Evolutionary conservation across 2,888 invertebrate genomes (phyloP).

Genomic region (Choristoneura rosaceana): DNA sequence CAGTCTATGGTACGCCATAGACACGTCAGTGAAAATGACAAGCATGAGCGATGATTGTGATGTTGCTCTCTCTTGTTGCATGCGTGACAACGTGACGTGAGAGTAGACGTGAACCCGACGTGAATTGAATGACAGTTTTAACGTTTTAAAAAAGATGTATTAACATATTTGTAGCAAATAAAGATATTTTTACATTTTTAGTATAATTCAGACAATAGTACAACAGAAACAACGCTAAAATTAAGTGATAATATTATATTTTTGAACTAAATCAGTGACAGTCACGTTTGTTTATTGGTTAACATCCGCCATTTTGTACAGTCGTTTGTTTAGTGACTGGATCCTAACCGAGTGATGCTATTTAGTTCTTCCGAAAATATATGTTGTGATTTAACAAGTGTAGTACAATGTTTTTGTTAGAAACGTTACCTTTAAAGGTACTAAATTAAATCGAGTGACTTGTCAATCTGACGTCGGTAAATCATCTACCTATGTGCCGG

Average conservation of each 20-base stretch:
- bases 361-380: slow-evolving; percentile 71
- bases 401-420: slow-evolving; percentile 81
- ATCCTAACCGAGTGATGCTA: slow-evolving; percentile 76
- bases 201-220: slow-evolving; percentile 65
- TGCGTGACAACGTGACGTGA: slow-evolving; percentile 61
- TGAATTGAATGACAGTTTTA: slow-evolving; percentile 81
- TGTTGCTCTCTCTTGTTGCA: slow-evolving; percentile 44
- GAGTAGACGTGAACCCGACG: slow-evolving; percentile 52
- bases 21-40: slow-evolving; percentile 16
- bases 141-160: slow-evolving; percentile 73
- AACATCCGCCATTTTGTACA: slow-evolving; percentile 86
- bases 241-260: slow-evolving; percentile 59
- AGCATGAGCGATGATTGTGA: slow-evolving; percentile 43
- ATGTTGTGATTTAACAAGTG: slow-evolving; percentile 74
- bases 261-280: slow-evolving; percentile 70
- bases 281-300: slow-evolving; percentile 85
- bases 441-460: slow-evolving; percentile 76
- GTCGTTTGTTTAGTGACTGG: slow-evolving; percentile 85
- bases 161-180: slow-evolving; percentile 68
- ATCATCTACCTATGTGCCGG: slow-evolving; percentile 80
- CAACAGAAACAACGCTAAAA: slow-evolving; percentile 56
- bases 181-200: slow-evolving; percentile 77
- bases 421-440: slow-evolving; percentile 74
- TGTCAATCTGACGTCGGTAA: slow-evolving; percentile 79
- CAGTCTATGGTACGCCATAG: slow-evolving; percentile 24